Evolutionary conservation across 92 coral and sea anemone genomes (phyloP).

Genomic region (Epizoanthus fatuus): DNA sequence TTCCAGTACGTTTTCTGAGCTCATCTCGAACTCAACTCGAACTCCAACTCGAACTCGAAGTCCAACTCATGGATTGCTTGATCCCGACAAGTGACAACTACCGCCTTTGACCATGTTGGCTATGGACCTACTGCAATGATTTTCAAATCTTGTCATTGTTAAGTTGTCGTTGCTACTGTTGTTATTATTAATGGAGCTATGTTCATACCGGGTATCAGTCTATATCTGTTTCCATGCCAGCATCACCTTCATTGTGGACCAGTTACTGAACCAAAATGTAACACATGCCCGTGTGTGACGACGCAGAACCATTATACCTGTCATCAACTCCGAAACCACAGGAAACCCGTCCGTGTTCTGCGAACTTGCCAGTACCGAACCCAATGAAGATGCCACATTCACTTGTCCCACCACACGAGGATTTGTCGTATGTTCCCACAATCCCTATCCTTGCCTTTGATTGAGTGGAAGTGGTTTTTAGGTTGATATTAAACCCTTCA

Average conservation of each 20-base stretch:
- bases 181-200: too few relatives aligned
- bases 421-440: neutral
- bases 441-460: slow-evolving; percentile 10
- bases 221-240: neutral
- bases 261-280: slow-evolving; percentile 20
- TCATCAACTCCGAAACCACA: neutral
- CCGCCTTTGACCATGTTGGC: neutral
- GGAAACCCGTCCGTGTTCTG: neutral
- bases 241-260: neutral
- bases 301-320: neutral
- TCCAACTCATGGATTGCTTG: too few relatives aligned
- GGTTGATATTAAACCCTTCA: neutral
- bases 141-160: neutral
- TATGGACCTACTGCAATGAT: too few relatives aligned
- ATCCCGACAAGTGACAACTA: too few relatives aligned
- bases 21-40: too few relatives aligned
- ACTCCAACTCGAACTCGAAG: too few relatives aligned
- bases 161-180: neutral
- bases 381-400: neutral
- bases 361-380: neutral
- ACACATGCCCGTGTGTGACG: neutral
- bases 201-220: too few relatives aligned
- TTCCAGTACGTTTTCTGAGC: too few relatives aligned
- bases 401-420: neutral
- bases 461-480: neutral